Conservation (phyloP, 2,797 vertebrate genomes). For the Pangasius mekongensis region DNA sequence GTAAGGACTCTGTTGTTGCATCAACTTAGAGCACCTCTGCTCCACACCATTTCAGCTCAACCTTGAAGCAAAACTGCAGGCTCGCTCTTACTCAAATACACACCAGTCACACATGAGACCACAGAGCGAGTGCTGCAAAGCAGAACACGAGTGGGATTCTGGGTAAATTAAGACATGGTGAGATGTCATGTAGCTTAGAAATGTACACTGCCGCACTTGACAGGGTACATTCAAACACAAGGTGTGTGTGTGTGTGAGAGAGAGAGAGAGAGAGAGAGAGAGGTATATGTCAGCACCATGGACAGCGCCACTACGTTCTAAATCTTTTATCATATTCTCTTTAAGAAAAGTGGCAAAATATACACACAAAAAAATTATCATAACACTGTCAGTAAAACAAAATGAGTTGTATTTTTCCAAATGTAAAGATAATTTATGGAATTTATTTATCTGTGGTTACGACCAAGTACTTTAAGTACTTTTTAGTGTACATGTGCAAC, state of each 20-base stretch:
- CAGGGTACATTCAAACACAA: not conserved
- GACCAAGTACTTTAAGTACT: not conserved
- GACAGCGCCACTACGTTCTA: not conserved
- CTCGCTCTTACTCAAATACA: not conserved
- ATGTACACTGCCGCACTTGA: not conserved
- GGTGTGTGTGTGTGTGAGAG: not conserved
- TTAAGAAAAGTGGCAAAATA: not conserved
- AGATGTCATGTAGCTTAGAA: constrained; percentile 20
- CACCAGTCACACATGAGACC: not conserved
- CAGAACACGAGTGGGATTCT: not conserved
- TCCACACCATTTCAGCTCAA: not conserved
- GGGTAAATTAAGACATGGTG: constrained; percentile 20
- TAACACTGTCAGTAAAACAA: not conserved
- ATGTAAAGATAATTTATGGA: not conserved
- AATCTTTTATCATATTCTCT: not conserved
- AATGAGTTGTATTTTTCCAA: not conserved
- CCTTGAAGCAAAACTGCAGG: not conserved
- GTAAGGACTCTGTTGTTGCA: not conserved
- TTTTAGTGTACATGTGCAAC: not conserved
- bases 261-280: not conserved
- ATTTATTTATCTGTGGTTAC: not conserved
- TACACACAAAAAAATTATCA: not conserved
- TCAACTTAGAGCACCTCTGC: not conserved
- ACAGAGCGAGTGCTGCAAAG: not conserved
- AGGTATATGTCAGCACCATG: constrained; percentile 12